Evolutionary conservation across 1,140 invertebrate species (phyloP).

Genomic region (Platorchestia sp.): DNA sequence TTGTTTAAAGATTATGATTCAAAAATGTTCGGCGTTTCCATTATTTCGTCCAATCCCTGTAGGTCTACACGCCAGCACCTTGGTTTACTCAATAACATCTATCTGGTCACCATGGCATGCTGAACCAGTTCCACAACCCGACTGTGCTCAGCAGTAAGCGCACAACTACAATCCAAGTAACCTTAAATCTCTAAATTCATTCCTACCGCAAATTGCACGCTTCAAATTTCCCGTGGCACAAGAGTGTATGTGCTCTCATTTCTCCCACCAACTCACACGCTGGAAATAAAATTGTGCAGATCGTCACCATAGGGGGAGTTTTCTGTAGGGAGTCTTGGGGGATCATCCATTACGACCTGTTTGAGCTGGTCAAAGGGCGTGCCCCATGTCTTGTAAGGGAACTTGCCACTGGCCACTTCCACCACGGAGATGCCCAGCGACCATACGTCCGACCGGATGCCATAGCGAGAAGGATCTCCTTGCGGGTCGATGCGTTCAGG

Average conservation of each 20-base stretch:
- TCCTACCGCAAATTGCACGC: background rate
- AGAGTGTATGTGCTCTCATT: background rate
- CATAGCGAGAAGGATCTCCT: slow-evolving; percentile 80
- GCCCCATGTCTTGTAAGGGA: slow-evolving; percentile 88
- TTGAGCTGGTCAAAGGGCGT: slow-evolving; percentile 95
- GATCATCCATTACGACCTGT: slow-evolving; percentile 90
- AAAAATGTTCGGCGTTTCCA: too few species aligned
- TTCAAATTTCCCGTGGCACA: background rate
- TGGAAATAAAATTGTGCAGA: slow-evolving; percentile 67
- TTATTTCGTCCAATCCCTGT: too few species aligned
- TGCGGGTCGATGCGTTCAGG: slow-evolving; percentile 94
- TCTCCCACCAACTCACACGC: slow-evolving; percentile 61
- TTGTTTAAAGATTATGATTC: too few species aligned
- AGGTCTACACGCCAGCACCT: too few species aligned
- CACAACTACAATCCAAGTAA: background rate
- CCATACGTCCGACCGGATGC: slow-evolving; percentile 97
- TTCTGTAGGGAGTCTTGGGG: slow-evolving; percentile 79
- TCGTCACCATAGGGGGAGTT: slow-evolving; percentile 63
- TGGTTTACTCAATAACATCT: too few species aligned
- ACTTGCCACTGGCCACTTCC: slow-evolving; percentile 81
- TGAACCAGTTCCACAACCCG: background rate
- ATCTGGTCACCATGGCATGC: background rate
- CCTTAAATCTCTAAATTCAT: background rate
- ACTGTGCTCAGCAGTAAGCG: background rate
- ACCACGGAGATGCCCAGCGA: slow-evolving; percentile 93